Evolutionary conservation across 1,140 invertebrate species (phyloP), one percentile per base, ranked within the genome.

Genomic region (Trissolcus basalis): DNA sequence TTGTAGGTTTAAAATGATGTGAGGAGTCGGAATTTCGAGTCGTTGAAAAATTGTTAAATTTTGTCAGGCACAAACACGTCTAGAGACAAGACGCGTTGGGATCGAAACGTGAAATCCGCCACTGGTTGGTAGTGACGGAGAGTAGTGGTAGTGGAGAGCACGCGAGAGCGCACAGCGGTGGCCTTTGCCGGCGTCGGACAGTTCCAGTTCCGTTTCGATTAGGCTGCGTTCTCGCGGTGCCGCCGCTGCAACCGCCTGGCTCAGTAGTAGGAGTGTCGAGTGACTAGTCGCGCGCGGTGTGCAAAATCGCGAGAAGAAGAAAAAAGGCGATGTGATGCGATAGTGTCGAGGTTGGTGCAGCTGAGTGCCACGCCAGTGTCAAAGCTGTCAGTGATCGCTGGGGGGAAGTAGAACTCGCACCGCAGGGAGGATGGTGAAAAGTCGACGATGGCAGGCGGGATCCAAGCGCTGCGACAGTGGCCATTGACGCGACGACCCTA

Each of bases 161-260:
- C 80, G 82, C 80, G 78, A 79, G 80, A 82, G 75, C 77, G 72
- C 70, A 76, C 73, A 83, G 63, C 78, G 79, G 81, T 80, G 79
- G 74, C 74, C 58, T 77, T 77, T 77, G 68, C 69, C 75, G 75
- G 59, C 75, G 76, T 83, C 81, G 75, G 82, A 81, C 80, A 82
- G 81, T 83, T 83, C 79, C 81, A 82, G 82, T 84, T 84, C 81
- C 82, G 81, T 84, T 84, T 84, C 79, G 82, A 83, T 84, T 84
- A 83, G 79, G 77, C 77, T 77, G 80, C 78, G 79, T 77, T 73
- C 53, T 73, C 72, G 60, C 73, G 58, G 69, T 60, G 58, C 77
- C 55, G 56, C 71, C 70, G 59, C 59, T 16, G 45, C 45, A 10
- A 3, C 39, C 12, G n/a, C n/a, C n/a, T n/a, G n/a, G n/a, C n/a